Base-by-base conservation (phyloP, 2,797 vertebrate genomes). In the Enteromius anoplus region DNA sequence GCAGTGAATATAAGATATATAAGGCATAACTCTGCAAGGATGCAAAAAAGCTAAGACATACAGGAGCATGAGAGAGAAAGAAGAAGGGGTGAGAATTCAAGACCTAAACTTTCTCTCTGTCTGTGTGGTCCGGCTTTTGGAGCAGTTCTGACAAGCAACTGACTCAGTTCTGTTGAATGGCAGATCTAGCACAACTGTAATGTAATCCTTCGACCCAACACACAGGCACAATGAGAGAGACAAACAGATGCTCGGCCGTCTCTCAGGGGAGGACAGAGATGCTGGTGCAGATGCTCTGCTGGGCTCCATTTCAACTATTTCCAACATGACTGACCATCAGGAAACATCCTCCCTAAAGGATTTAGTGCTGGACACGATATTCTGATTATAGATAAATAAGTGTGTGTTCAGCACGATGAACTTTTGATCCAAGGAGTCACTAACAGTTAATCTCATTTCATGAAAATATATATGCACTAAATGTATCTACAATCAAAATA, bases 181-280 rank as follows among this genome's bases (percentile, higher is more conserved):
- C 29, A 64, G 80, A 69, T 62, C 71, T 73, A 47, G 70, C 75
- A 70, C 81, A 75, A 66, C 64, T 80, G 76, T 70, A 70, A 58
- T 8, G 11, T 47, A 37, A 85, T 84, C 47, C 49, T 71, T 66
- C 49, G 62, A 19, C 53, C 32, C 32, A 72, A 78, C 76, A 78
- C 60, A 77, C 66, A 55, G 19, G 68, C 78, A 80, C 77, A 76
- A 53, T 32, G 60, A 79, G 15, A 32, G 10, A 73, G 12, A 68
- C 80, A 72, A 79, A 65, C 55, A 80, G 69, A 80, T 72, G 51
- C 70, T 75, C 23, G 49, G 42, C 51, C 79, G 12, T 34, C 51
- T 80, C 78, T 58, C 55, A 64, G 14, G 68, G 82, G 76, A 80
- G 34, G 15, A 71, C 65, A 71, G 37, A 60, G 78, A 45, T 45